Evolutionary conservation across 2,113 vertebrate genomes (phyloP), one percentile per base, ranked within the genome.

Genomic region (Ceyx margarethae): DNA sequence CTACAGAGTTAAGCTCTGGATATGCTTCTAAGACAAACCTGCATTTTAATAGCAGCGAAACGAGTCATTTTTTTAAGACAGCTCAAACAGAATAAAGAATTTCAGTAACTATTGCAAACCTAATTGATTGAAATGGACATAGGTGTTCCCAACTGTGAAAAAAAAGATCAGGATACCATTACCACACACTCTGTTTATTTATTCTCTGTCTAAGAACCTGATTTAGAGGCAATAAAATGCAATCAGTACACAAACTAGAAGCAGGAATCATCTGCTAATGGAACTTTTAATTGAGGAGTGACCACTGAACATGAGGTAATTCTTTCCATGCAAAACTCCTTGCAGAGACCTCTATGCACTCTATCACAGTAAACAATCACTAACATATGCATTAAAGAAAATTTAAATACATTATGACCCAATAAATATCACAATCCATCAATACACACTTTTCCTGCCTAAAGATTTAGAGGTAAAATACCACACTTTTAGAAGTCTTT

Each of bases 231-330:
- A 96, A 97, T 96, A 97, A 98, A 98, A 98, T 97, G 98, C 98
- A 98, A 98, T 98, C 97, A 95, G 97, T 98, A 98, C 98, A 98
- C 97, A 98, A 98, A 98, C 97, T 98, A 97, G 98, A 97, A 97
- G 96, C 96, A 98, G 97, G 98, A 98, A 98, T 98, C 98, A 98
- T 98, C 97, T 97, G 96, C 98, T 99, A 99, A 99, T 99, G 99
- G 99, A 99, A 98, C 97, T 96, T 97, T 96, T 98, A 98, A 98
- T 97, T 98, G 98, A 98, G 98, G 98, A 98, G 98, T 96, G 97
- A 98, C 98, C 96, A 97, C 95, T 98, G 98, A 98, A 98, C 98
- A 98, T 97, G 98, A 98, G 98, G 98, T 98, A 98, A 98, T 98
- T 98, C 98, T 97, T 98, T 97, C 97, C 46, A 83, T 60, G 95